Base-by-base conservation (phyloP, 2,888 invertebrate species). In the Trichogramma dendrolimi region DNA sequence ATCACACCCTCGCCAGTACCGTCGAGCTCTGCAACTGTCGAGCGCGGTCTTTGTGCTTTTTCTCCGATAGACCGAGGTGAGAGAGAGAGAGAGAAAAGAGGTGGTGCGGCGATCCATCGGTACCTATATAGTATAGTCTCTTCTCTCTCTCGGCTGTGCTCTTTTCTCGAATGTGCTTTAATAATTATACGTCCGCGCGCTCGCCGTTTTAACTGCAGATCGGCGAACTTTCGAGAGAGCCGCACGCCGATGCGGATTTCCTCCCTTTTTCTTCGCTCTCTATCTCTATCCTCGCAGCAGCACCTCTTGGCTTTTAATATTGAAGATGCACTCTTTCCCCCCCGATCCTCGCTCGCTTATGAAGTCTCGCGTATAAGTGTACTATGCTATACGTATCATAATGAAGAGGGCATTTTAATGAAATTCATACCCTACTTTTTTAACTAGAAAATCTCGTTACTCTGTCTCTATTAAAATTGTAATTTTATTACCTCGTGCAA, bases 271-370 rank as follows among this genome's bases (percentile, higher is more conserved):
- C 11, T 14, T 42, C 44, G 49, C 6, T 48, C 14, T 27, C 44
- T 39, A 48, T 42, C 14, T 11, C 6, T 4, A 39, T 27, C 14
- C 42, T 27, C 54, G 41, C 48, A 6, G 11, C 47, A 11, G 6
- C 27, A 14, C 43, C 6, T 55, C 46, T 58, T 41, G 55, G 55
- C 41, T 58, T 27, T 62, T 62, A 62, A 27, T 27, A 27, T 58
- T 62, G 58, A 62, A 58, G 49, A 49, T 55, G 40, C 7, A 42
- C 41, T 27, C 4, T 10, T 40, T 6, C 5, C 41, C n/a, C n/a
- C 40, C 7, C 7, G 39, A 8, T 39, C 43, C 42, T 55, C 41
- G 43, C 8, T 6, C 11, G 47, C 53, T 48, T 55, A 59, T 59
- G 53, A 53, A 53, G 52, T 58, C 49, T 11, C 8, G 43, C 27